Conservation (phyloP, 2,888 invertebrate species). For the Parnassius orleans region DNA sequence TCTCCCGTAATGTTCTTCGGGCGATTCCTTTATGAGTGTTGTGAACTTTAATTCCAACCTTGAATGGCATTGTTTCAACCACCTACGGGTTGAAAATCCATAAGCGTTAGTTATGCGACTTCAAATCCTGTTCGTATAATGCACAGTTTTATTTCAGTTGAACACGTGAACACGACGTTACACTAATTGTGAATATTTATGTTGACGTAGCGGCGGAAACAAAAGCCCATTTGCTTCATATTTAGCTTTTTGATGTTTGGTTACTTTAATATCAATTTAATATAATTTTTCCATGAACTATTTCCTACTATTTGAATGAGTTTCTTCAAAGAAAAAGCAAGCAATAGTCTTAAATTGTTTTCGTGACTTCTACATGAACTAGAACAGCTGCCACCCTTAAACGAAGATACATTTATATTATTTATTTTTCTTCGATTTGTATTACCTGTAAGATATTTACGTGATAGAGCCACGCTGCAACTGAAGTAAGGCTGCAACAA, state of each 20-base stretch:
- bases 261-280: conserved; percentile 1
- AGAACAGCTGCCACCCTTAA: no score
- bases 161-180: conserved; percentile 23
- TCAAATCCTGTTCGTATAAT: conserved; percentile 11
- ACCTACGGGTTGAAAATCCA: conserved; percentile 45
- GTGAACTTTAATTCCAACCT: conserved; percentile 66
- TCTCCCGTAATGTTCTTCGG: conserved; percentile 55
- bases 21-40: conserved; percentile 74
- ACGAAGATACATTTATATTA: no score
- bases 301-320: conserved; percentile 6
- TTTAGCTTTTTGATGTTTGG: conserved; percentile 15
- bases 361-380: no score
- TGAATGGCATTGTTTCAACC: conserved; percentile 72
- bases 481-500: no score
- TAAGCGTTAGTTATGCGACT: conserved; percentile 26
- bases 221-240: conserved; percentile 12
- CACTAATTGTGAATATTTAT: conserved; percentile 24
- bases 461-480: no score
- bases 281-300: conserved; percentile 11
- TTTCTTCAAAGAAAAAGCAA: neutral
- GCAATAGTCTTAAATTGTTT: no score
- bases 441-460: no score
- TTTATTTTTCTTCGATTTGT: no score
- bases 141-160: conserved; percentile 19
- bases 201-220: conserved; percentile 17